Evolutionary conservation across 2,113 vertebrate genomes (phyloP), one percentile per base, ranked within the genome.

Genomic region (Romanogobio albipinnatus): DNA sequence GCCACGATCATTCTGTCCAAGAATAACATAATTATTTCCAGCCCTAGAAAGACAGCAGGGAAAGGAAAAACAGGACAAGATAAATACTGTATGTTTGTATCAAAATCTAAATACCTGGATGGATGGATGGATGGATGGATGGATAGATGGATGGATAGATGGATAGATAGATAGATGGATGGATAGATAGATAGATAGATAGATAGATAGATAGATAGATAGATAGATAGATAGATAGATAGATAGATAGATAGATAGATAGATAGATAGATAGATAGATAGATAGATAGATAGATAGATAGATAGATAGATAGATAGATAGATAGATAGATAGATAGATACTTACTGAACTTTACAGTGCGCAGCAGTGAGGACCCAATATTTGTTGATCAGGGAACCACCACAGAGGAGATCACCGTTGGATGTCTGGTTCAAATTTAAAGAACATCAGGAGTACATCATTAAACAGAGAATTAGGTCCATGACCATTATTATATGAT

Each of bases 341-440:
- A 53, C 49, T 94, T 93, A 96, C 96, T 89, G 92, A 86, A 96
- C 94, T 4, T 86, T 49, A 79, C 93, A 95, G 85, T 95, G 93
- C 83, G 94, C 94, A 78, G 94, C 94, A 0, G 94, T 95, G 51
- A 94, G 86, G 2, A 96, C 93, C 93, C 94, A 95, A 90, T 94
- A 80, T 86, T 92, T 66, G 71, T 78, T 94, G 87, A 95, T 91
- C 89, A 95, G 88, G 59, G 95, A 94, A 79, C 92, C 94, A 13
- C 94, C 95, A 70, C 94, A 95, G 89, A 95, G 94, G 81, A 94
- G 95, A 86, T 95, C 93, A 64, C 94, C 94, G 1, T 1, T 87
- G 29, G 79, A 15, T 43, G 93, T 92, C 94, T 94, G 79, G 5
- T 33, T 56, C 13, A n/a, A 53, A 47, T 51, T 53, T 22, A 47